Evolutionary conservation across 2,113 vertebrate genomes (phyloP).

Genomic region (Panthera leo): DNA sequence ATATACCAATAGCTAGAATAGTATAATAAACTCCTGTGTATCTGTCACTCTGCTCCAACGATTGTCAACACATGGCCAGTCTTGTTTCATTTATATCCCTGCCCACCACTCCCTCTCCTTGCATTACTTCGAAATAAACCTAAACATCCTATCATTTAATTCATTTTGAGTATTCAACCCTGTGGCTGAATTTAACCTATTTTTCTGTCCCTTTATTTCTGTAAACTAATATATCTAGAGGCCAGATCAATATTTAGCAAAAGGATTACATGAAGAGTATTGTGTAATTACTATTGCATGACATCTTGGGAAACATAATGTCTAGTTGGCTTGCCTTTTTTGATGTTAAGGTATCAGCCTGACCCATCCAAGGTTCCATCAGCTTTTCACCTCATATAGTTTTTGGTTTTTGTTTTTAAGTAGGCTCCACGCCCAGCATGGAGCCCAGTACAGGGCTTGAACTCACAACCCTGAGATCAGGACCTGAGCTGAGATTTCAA

Average conservation of each 20-base stretch:
- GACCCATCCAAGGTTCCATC: neutral
- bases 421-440: too few species aligned
- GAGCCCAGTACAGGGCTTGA: too few species aligned
- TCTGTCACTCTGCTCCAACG: neutral
- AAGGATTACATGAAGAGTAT: neutral
- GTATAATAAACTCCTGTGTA: neutral
- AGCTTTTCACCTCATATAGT: neutral
- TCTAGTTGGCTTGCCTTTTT: neutral
- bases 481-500: too few species aligned
- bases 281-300: neutral
- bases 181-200: neutral
- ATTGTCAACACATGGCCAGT: neutral
- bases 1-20: neutral
- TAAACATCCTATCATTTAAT: neutral
- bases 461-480: too few species aligned
- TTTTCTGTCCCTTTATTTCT: neutral
- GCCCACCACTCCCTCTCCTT: neutral
- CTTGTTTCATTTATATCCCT: neutral
- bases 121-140: neutral
- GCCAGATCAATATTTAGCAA: neutral
- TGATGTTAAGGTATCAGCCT: neutral
- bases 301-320: neutral
- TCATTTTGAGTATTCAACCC: neutral
- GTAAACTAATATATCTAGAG: neutral
- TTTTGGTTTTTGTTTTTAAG: neutral